These are phyloP conservation scores for Proctacanthus coquilletti DNA, from an alignment of 1,140 invertebrate species.

Conservation along the genomic window DNA sequence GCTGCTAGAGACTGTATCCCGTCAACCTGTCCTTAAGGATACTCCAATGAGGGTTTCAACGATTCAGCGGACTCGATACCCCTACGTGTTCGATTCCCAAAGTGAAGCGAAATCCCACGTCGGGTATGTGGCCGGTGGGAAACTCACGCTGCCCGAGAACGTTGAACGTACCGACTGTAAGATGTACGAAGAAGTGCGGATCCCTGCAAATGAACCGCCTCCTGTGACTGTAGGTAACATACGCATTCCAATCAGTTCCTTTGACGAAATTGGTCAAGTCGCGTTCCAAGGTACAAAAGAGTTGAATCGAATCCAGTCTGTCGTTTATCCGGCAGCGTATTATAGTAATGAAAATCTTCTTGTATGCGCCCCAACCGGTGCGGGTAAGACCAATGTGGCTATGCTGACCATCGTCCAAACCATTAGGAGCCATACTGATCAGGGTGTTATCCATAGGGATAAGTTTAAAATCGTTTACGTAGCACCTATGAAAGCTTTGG, in stretches of 20 bases:
- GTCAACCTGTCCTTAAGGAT: conserved; percentile 29
- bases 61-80: conserved; percentile 40
- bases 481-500: conserved; percentile 98
- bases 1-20: conserved; percentile 24
- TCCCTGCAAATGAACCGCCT: conserved; percentile 57
- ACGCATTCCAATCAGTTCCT: conserved; percentile 47
- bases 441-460: conserved; percentile 69
- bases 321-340: conserved; percentile 91
- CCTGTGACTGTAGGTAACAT: conserved; percentile 50
- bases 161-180: conserved; percentile 51
- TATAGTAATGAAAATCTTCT: conserved; percentile 93
- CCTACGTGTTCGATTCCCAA: conserved; percentile 70
- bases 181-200: conserved; percentile 73
- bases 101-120: conserved; percentile 47
- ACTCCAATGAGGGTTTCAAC: conserved; percentile 7
- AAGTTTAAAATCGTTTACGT: conserved; percentile 99
- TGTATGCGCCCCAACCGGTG: conserved; percentile 90
- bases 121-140: conserved; percentile 63
- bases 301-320: conserved; percentile 89
- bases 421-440: conserved; percentile 68
- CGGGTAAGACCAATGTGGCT: conserved; percentile 97
- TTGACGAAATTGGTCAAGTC: conserved; percentile 75
- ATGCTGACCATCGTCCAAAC: conserved; percentile 83
- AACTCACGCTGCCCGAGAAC: conserved; percentile 65
- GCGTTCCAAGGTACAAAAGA: conserved; percentile 75